These are phyloP conservation scores for Gorsachius goisagi DNA, from an alignment of 2,113 vertebrate species.

Conservation along the genomic window DNA sequence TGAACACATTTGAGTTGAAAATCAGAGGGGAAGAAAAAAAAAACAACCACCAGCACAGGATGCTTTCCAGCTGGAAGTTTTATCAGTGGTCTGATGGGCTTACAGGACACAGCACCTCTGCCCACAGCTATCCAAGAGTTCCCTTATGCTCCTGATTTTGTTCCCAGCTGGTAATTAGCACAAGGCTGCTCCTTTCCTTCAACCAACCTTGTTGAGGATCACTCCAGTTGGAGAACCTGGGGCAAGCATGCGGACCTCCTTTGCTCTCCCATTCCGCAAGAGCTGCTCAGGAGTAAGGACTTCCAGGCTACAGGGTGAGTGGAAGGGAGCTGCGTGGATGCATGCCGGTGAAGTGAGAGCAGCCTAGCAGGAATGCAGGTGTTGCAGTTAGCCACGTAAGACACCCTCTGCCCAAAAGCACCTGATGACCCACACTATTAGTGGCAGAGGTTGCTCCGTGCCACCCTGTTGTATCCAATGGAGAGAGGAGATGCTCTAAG, in stretches of 20 bases:
- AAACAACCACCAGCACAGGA: background rate
- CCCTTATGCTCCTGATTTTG: background rate
- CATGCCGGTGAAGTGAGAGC: rapidly evolving
- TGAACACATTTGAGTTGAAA: background rate
- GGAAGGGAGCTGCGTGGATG: background rate
- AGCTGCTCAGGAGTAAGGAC: rapidly evolving
- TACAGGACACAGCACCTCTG: background rate
- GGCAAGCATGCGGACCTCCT: rapidly evolving
- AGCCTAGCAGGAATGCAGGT: background rate
- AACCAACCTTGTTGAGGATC: background rate
- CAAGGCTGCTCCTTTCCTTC: background rate
- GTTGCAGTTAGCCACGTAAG: background rate
- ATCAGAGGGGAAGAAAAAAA: background rate
- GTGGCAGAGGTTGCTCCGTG: background rate
- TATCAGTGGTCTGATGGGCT: background rate
- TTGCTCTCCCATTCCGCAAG: background rate
- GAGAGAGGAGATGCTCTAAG: background rate
- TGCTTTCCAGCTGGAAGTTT: background rate
- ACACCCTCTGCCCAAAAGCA: background rate
- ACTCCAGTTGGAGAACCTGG: background rate
- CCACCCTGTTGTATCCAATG: background rate
- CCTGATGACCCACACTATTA: background rate
- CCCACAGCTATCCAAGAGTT: background rate
- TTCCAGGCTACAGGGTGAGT: background rate
- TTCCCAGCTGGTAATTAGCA: background rate